Conservation (phyloP, 1,140 invertebrate species). For the Zaprionus africanus region DNA sequence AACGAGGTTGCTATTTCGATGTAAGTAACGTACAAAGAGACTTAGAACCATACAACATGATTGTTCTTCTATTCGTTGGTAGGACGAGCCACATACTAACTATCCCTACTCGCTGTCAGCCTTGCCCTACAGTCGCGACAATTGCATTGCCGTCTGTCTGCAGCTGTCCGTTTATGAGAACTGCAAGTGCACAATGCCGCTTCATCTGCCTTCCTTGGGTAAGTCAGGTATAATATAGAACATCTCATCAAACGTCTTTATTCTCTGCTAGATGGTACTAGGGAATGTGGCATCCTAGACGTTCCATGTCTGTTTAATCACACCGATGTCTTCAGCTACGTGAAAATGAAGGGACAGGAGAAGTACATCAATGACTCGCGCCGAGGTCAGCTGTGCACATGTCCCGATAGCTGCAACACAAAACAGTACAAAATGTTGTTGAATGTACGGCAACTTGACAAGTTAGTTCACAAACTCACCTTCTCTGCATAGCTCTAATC, state of each 20-base stretch:
- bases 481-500: background rate
- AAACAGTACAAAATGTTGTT: slow-evolving; percentile 48
- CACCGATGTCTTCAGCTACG: slow-evolving; percentile 64
- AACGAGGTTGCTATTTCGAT: slow-evolving; percentile 61
- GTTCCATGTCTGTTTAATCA: slow-evolving; percentile 54
- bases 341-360: slow-evolving; percentile 56
- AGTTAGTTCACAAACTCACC: slow-evolving; percentile 42
- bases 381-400: slow-evolving; percentile 54
- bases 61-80: background rate
- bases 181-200: slow-evolving; percentile 64
- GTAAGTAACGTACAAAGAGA: slow-evolving; percentile 29
- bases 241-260: background rate
- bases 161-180: slow-evolving; percentile 45
- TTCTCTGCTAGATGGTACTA: slow-evolving; percentile 29
- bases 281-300: slow-evolving; percentile 60
- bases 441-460: slow-evolving; percentile 53
- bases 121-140: slow-evolving; percentile 52
- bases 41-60: background rate
- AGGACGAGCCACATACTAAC: slow-evolving; percentile 55
- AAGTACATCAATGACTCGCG: slow-evolving; percentile 62
- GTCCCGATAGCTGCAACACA: slow-evolving; percentile 60
- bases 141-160: slow-evolving; percentile 61
- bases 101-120: slow-evolving; percentile 20
- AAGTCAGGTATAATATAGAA: background rate
- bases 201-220: slow-evolving; percentile 53